phyloP scores from a whole-genome alignment of 2,888 invertebrate species.

The Lasioglossum villosulum region DNA sequence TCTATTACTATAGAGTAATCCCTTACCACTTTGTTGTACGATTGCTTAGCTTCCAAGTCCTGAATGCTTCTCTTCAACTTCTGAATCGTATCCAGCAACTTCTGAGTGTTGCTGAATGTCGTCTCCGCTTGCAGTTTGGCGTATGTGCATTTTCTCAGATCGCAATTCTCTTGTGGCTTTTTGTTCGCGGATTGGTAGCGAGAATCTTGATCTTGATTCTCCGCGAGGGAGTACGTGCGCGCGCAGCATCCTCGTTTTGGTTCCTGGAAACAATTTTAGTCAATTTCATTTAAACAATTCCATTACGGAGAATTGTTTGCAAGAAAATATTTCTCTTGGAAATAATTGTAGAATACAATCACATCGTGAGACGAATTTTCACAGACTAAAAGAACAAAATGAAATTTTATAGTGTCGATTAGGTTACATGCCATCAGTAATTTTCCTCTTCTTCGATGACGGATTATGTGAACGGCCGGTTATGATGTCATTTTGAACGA shows the following conservation, averaged over 20 bases:
- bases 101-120: conserved; percentile 48
- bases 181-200: conserved; percentile 26
- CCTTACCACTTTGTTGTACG: conserved; percentile 40
- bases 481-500: background rate
- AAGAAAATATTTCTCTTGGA: background rate
- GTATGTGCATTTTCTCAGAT: conserved; percentile 53
- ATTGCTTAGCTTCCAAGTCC: conserved; percentile 53
- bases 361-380: background rate
- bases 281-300: background rate
- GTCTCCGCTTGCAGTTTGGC: conserved; percentile 56
- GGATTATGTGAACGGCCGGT: background rate
- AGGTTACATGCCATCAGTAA: conserved; percentile 59
- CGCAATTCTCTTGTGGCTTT: conserved; percentile 28
- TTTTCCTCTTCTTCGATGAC: background rate
- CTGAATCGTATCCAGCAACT: conserved; percentile 65
- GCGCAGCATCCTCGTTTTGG: conserved; percentile 45
- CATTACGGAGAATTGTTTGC: background rate
- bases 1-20: background rate
- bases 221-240: conserved; percentile 17
- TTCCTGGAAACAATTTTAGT: conserved; percentile 42
- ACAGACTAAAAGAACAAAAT: background rate
- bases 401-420: background rate
- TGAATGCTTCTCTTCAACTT: conserved; percentile 64
- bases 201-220: conserved; percentile 17
- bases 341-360: background rate